These are phyloP conservation scores for Galaxea fascicularis DNA, from an alignment of 92 coral and sea anemone genomes.

Conservation along the genomic window DNA sequence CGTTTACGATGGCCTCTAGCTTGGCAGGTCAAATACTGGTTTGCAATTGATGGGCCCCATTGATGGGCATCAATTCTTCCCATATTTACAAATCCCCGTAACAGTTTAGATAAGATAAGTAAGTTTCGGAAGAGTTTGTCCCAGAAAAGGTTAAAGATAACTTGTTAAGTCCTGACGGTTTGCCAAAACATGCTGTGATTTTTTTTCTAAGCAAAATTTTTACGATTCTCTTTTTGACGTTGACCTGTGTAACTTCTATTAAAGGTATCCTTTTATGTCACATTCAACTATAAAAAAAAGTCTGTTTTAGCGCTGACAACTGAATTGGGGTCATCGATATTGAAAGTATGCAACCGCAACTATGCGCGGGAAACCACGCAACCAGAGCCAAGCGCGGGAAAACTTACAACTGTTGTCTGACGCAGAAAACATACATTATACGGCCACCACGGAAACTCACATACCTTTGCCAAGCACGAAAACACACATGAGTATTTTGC, in stretches of 20 bases:
- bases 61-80: not conserved
- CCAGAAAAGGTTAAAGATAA: not conserved
- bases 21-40: not conserved
- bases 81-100: not conserved
- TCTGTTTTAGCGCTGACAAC: too few relatives aligned
- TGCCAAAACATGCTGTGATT: too few relatives aligned
- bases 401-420: too few relatives aligned
- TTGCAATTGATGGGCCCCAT: not conserved
- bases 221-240: not conserved
- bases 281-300: too few relatives aligned
- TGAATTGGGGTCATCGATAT: too few relatives aligned
- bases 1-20: not conserved
- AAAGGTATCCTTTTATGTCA: too few relatives aligned
- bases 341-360: not conserved
- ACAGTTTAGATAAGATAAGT: not conserved
- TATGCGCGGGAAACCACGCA: conserved; percentile 14
- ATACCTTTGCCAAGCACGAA: too few relatives aligned
- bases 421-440: too few relatives aligned
- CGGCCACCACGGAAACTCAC: too few relatives aligned
- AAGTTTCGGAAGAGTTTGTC: not conserved
- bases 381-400: not conserved
- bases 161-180: not conserved
- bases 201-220: too few relatives aligned
- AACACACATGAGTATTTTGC: too few relatives aligned
- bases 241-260: not conserved